Evolutionary conservation across 2,888 invertebrate species (phyloP).

Genomic region (Lithophane semibrunnea): DNA sequence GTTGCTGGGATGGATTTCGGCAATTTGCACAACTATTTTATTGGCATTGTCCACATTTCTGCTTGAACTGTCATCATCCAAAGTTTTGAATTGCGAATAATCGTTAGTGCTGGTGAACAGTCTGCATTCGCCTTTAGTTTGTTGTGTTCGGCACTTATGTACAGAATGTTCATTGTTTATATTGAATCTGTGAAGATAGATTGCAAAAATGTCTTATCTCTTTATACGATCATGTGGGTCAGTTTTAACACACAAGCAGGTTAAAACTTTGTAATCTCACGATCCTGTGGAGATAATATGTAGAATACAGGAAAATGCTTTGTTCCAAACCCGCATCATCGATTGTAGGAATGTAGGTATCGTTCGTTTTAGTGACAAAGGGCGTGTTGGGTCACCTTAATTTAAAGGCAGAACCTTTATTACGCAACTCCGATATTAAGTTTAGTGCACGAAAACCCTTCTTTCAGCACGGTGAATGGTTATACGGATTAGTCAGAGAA

Average conservation of each 20-base stretch:
- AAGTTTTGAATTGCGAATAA: neutral
- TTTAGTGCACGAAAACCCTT: neutral
- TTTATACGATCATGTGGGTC: constrained; percentile 13
- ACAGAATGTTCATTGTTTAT: neutral
- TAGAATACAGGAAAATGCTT: neutral
- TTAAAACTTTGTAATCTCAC: neutral
- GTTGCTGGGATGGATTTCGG: neutral
- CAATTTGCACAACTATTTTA: neutral
- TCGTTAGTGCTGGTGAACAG: neutral
- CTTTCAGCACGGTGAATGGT: neutral
- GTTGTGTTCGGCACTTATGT: neutral
- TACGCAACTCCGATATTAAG: neutral
- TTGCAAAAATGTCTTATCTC: neutral
- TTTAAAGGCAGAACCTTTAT: constrained; percentile 8
- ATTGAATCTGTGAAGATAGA: constrained; percentile 3
- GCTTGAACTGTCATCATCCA: too few relatives aligned
- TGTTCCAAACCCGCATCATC: constrained; percentile 24
- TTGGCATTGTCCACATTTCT: neutral
- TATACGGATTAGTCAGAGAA: neutral
- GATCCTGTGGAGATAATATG: neutral
- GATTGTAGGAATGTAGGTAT: constrained; percentile 4
- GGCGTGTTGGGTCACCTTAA: constrained; percentile 11
- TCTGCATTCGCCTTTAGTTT: neutral
- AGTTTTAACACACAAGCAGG: constrained; percentile 2
- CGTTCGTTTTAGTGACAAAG: neutral